Conservation (phyloP, 2,888 invertebrate genomes). For the Ectemnius continuus region DNA sequence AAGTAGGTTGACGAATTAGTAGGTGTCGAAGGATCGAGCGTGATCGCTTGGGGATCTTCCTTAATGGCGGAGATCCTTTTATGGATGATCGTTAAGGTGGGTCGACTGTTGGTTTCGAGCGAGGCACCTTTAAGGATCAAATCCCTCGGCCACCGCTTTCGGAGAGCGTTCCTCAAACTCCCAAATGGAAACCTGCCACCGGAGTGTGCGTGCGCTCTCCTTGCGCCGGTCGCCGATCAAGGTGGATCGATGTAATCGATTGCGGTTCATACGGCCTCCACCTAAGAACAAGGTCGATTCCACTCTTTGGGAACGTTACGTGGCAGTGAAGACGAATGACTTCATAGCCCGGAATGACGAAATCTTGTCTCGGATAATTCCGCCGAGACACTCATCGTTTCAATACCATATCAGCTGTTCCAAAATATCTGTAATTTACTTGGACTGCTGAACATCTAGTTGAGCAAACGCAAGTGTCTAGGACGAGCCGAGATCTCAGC, state of each 20-base stretch:
- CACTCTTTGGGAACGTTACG: neutral
- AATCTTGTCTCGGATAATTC: neutral
- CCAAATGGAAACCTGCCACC: conserved; percentile 44
- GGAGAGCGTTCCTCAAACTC: conserved; percentile 5
- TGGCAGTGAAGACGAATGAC: conserved; percentile 1
- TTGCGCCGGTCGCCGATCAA: conserved; percentile 40
- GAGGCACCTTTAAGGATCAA: conserved; percentile 38
- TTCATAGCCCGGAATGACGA: neutral
- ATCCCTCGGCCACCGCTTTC: conserved; percentile 26
- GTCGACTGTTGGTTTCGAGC: neutral
- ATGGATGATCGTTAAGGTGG: conserved; percentile 28
- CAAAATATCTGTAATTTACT: neutral
- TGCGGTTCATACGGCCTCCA: conserved; percentile 3
- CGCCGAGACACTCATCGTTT: neutral
- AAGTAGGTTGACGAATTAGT: conserved; percentile 30
- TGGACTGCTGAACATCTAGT: neutral
- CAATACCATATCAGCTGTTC: neutral
- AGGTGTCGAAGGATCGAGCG: conserved; percentile 13
- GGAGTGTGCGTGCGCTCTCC: conserved; percentile 23
- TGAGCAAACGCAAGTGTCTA: neutral
- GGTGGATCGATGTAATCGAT: conserved; percentile 37
- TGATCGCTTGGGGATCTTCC: conserved; percentile 18
- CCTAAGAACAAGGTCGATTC: conserved; percentile 1
- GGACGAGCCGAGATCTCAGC: neutral
- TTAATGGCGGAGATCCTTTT: conserved; percentile 35